Conservation (phyloP, 2,888 invertebrate species). For the Diaprepes abbreviatus region DNA sequence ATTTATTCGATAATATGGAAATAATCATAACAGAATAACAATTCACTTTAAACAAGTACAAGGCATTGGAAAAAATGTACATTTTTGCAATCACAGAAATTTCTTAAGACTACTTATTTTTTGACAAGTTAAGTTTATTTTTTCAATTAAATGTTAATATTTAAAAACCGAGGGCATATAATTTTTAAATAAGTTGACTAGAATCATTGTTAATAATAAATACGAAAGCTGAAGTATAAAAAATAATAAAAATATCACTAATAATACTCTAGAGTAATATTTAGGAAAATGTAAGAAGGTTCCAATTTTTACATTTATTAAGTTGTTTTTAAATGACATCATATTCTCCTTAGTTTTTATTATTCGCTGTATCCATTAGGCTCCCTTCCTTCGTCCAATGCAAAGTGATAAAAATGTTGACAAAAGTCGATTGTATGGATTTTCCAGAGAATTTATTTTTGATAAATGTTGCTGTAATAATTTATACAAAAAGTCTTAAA, state of each 20-base stretch:
- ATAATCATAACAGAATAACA: slow-evolving; percentile 26
- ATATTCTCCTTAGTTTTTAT: too few relatives aligned
- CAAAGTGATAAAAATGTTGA: too few relatives aligned
- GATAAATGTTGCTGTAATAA: too few relatives aligned
- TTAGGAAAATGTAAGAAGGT: neutral
- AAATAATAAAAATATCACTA: slow-evolving; percentile 1
- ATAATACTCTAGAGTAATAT: slow-evolving; percentile 1
- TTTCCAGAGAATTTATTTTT: too few relatives aligned
- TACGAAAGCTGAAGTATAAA: neutral
- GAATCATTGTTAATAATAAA: neutral
- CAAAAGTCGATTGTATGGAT: too few relatives aligned
- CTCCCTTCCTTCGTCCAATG: too few relatives aligned
- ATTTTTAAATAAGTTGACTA: slow-evolving; percentile 12
- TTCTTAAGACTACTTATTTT: slow-evolving; percentile 33
- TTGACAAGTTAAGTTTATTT: neutral
- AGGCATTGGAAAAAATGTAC: slow-evolving; percentile 49
- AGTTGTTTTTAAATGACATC: too few relatives aligned
- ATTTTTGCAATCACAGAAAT: slow-evolving; percentile 54
- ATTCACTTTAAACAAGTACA: slow-evolving; percentile 48
- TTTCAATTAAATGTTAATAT: neutral
- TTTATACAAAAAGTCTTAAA: too few relatives aligned
- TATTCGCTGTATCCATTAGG: too few relatives aligned
- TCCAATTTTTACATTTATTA: slow-evolving; percentile 21
- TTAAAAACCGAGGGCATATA: neutral
- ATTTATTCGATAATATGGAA: slow-evolving; percentile 17